Evolutionary conservation across 1,140 invertebrate genomes (phyloP), one percentile per base, ranked within the genome.

Genomic region (Drosophila sulfurigaster): DNA sequence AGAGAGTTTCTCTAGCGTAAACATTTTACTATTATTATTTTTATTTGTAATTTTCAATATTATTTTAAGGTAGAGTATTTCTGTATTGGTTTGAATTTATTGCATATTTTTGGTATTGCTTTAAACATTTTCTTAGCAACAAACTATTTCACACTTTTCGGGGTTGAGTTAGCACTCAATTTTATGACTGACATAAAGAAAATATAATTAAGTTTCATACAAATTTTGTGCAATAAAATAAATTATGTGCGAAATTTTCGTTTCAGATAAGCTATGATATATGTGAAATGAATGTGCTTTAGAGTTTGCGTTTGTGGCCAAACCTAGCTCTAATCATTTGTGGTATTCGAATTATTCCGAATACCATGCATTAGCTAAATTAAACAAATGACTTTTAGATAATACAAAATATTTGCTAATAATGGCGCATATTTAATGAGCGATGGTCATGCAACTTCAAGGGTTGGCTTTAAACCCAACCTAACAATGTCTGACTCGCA

Each of bases 401-500:
- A 57, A 62, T 78, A 45, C 63, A 78, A 35, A 28, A 70, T 49
- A 74, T 48, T 25, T 57, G 62, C 11, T 45, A 65, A 51, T 49
- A 10, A 30, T 65, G 28, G 13, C 32, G 8, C 41, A 43, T 68
- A 28, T 67, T 68, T 68, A 77, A 87, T 88, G 67, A 38, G 5
- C 15, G 11, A 0, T 28, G 28, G 57, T 51, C 83, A 87, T 71
- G 83, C 67, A 11, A 88, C 62, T 51, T 69, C 51, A 66, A 70
- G 83, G 85, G 20, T 69, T 64, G 77, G 20, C 69, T 54, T 25
- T 25, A 25, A 48, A 66, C 32, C 28, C 10, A n/a, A 45, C 32
- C 32, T 15, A 15, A 52, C 45, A 35, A 35, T 59, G 67, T 45
- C 15, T 10, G 32, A 30, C 30, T 64, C 25, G 52, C 59, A 49